Percentiles rank a stretch among this genome's conserved stretches.
These are phyloP conservation scores for Molanna angustata DNA, from an alignment of 2,888 invertebrate genomes.

Conservation along the genomic window DNA sequence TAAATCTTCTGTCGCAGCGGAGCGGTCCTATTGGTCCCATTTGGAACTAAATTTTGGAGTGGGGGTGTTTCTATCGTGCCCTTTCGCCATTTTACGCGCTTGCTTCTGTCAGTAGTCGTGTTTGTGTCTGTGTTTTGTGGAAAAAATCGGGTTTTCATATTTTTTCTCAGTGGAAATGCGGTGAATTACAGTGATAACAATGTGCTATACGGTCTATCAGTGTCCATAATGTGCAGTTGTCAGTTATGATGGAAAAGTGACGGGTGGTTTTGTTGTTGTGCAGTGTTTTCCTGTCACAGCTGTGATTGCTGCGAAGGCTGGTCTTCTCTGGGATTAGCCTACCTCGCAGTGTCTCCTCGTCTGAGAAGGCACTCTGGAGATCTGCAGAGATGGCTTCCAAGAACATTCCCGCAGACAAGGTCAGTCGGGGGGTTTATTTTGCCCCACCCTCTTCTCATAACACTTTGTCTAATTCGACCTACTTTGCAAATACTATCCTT, in stretches of 20 bases:
- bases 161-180: slow-evolving; percentile 18
- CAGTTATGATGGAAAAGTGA: slow-evolving; percentile 57
- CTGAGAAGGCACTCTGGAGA: slow-evolving; percentile 17
- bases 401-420: slow-evolving; percentile 83
- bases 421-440: slow-evolving; percentile 46
- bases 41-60: no score
- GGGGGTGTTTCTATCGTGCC: slow-evolving; percentile 45
- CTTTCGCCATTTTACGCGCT: slow-evolving; percentile 56
- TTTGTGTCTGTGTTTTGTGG: slow-evolving; percentile 56
- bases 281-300: slow-evolving; percentile 51
- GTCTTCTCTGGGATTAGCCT: slow-evolving; percentile 40
- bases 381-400: slow-evolving; percentile 64
- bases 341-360: slow-evolving; percentile 13
- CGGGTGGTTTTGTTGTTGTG: slow-evolving; percentile 54
- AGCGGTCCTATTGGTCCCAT: no score
- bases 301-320: slow-evolving; percentile 51
- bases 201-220: slow-evolving; percentile 21
- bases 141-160: slow-evolving; percentile 36
- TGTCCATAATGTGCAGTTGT: slow-evolving; percentile 40
- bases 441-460: slow-evolving; percentile 22
- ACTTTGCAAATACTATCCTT: no score
- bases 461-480: slow-evolving; percentile 22
- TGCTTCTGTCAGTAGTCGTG: slow-evolving; percentile 56
- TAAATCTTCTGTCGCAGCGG: no score
- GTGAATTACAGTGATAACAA: slow-evolving; percentile 20